Evolutionary conservation across 2,888 invertebrate genomes (phyloP).

Genomic region (Elegia similella): DNA sequence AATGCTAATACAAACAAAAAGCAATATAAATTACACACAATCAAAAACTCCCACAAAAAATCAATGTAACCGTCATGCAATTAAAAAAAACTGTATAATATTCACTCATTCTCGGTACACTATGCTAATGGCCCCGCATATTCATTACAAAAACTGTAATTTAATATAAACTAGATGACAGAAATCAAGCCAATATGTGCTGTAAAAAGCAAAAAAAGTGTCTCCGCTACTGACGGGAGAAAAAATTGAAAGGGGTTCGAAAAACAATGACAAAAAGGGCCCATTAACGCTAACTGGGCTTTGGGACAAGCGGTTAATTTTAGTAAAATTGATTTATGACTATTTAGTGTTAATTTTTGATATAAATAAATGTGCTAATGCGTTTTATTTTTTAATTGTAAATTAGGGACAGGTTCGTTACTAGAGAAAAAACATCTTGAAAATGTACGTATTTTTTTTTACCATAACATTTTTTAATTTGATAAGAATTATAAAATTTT

Average conservation of each 20-base stretch:
- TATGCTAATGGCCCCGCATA: conserved; percentile 71
- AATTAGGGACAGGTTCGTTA: background rate
- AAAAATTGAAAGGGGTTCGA: conserved; percentile 62
- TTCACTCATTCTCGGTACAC: conserved; percentile 61
- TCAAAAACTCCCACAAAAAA: conserved; percentile 32
- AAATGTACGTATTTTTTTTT: background rate
- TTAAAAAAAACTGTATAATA: conserved; percentile 61
- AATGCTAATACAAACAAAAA: background rate
- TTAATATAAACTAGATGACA: conserved; percentile 80
- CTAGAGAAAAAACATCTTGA: background rate
- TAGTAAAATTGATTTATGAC: conserved; percentile 64
- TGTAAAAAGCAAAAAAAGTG: conserved; percentile 56
- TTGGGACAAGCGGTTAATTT: conserved; percentile 73
- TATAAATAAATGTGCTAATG: background rate
- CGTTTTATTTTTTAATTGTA: background rate
- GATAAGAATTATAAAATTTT: no score
- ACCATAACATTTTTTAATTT: no score
- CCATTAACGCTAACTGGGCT: conserved; percentile 70
- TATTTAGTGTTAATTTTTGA: conserved; percentile 28
- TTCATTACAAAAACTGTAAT: conserved; percentile 79
- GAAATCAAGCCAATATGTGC: conserved; percentile 69
- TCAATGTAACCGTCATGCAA: conserved; percentile 29
- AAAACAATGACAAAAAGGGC: conserved; percentile 66
- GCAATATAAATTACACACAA: conserved; percentile 19
- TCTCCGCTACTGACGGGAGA: conserved; percentile 48